phyloP scores from a whole-genome alignment of 2,113 vertebrate genomes.

The Eulemur macaco region DNA sequence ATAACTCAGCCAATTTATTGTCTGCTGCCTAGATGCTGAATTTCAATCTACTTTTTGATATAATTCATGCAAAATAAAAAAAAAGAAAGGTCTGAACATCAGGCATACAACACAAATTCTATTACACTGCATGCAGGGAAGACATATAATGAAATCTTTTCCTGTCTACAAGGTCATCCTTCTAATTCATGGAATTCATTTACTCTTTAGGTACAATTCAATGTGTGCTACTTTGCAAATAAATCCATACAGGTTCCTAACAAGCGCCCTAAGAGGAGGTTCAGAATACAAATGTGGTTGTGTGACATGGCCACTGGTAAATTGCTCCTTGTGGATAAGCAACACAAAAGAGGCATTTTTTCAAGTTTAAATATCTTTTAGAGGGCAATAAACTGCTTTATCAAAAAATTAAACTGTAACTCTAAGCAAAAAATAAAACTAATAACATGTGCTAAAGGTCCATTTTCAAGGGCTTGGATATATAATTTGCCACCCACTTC shows the following conservation, averaged over 20 bases:
- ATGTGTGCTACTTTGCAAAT: conserved; percentile 53
- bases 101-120: conserved; percentile 37
- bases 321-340: conserved; percentile 64
- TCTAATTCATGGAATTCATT: conserved; percentile 75
- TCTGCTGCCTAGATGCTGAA: conserved; percentile 19
- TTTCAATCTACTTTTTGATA: background rate
- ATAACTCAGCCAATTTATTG: conserved; percentile 37
- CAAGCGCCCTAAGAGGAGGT: conserved; percentile 58
- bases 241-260: conserved; percentile 64
- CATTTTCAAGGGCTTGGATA: conserved; percentile 71
- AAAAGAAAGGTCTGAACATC: background rate
- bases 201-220: conserved; percentile 78
- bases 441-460: conserved; percentile 77
- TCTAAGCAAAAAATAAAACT: conserved; percentile 75
- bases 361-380: conserved; percentile 72
- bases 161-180: conserved; percentile 74
- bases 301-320: conserved; percentile 16
- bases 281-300: conserved; percentile 57
- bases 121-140: conserved; percentile 11
- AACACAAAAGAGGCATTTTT: conserved; percentile 60
- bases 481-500: conserved; percentile 76
- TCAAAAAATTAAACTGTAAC: conserved; percentile 75
- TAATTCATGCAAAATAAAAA: conserved; percentile 3
- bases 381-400: conserved; percentile 70
- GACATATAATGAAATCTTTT: conserved; percentile 56